Evolutionary conservation across 1,140 invertebrate genomes (phyloP), one percentile per base, ranked within the genome.

Genomic region (Zaprionus ornatus): DNA sequence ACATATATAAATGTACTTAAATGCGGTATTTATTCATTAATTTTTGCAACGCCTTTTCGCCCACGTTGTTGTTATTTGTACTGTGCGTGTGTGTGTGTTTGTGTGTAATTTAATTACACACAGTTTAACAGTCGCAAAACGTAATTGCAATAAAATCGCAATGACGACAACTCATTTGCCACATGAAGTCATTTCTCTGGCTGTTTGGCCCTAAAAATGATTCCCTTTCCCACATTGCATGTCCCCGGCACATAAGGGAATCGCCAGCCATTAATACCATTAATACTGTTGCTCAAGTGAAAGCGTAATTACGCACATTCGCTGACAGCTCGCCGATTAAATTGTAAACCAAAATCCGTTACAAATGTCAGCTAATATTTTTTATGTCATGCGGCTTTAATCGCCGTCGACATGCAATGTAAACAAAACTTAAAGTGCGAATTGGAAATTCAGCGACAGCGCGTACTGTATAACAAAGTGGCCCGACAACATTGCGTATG

Each of bases 401-500:
- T 76, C 72, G 40, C 62, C 40, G 6, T 23, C 12, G 56, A 35
- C 74, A 76, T 66, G 74, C 74, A 61, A 76, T 25, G n/a, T 5
- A 15, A 7, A 0, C 50, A 25, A 55, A 25, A 54, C 35, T 74
- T 75, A 25, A 64, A 64, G 42, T 64, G 21, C n/a, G 40, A 45
- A 17, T 45, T 17, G 40, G n/a, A 17, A 45, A 4, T 42, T 32
- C 17, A 45, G 60, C 25, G 37, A 17, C 17, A 66, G 35, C 17
- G 27, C 17, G 17, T 48, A 82, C 76, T 86, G 82, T 86, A 64
- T 73, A 68, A 79, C 82, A 86, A 86, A 86, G 82, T 86, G 83
- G 83, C 79, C 79, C 72, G 71, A 63, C 82, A 86, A 88, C 80
- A 78, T 76, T 84, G 84, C 85, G 72, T 88, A 87, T 88, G 84